phyloP scores from a whole-genome alignment of 2,888 invertebrate species.

The Patella pellucida region DNA sequence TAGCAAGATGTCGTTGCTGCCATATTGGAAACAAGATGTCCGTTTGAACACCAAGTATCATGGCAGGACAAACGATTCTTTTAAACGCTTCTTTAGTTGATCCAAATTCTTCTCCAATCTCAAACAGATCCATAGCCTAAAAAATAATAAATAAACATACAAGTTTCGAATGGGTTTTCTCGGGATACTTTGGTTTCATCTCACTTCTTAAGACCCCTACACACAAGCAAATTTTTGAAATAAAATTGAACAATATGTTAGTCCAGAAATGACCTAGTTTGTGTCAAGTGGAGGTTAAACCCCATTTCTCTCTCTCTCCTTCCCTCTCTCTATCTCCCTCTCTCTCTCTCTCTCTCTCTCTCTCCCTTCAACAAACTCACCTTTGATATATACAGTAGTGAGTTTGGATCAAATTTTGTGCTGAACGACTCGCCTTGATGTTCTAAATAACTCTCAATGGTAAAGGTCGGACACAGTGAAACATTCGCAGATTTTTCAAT shows the following conservation, averaged over 20 bases:
- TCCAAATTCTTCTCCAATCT: conserved; percentile 60
- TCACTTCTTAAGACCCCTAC: too few relatives aligned
- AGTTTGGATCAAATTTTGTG: conserved; percentile 70
- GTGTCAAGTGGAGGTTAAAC: too few relatives aligned
- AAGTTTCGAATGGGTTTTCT: too few relatives aligned
- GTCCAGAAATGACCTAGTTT: too few relatives aligned
- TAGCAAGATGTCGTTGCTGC: conserved; percentile 66
- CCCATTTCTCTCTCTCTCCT: too few relatives aligned
- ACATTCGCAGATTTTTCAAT: conserved; percentile 50
- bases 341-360: too few relatives aligned
- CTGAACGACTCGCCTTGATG: conserved; percentile 69
- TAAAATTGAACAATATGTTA: too few relatives aligned
- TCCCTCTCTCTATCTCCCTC: too few relatives aligned
- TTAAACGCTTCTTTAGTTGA: conserved; percentile 53
- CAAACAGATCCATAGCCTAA: conserved; percentile 71
- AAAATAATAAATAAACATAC: neutral
- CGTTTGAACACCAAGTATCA: conserved; percentile 69
- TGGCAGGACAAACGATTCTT: conserved; percentile 61
- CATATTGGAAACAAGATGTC: conserved; percentile 69
- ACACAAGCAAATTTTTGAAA: too few relatives aligned
- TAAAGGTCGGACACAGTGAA: conserved; percentile 67
- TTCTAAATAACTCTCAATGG: conserved; percentile 70
- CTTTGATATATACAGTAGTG: conserved; percentile 70
- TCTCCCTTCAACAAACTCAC: conserved; percentile 35
- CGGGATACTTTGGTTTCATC: too few relatives aligned